phyloP scores from a whole-genome alignment of 2,888 invertebrate species.

The Leptinotarsa juncta region DNA sequence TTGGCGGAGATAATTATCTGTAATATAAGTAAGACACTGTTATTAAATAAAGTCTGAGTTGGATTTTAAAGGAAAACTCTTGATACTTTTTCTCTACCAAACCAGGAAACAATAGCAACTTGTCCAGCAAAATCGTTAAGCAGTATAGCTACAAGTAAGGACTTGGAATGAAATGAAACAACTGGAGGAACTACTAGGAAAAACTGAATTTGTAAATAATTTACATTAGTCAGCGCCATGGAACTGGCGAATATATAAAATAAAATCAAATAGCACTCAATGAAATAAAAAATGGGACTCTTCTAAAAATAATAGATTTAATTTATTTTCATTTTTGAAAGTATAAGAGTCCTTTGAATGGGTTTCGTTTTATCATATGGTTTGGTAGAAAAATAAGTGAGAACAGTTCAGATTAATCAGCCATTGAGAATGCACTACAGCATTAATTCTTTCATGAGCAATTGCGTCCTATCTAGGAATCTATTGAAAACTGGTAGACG shows the following conservation, averaged over 20 bases:
- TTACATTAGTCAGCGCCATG: slow-evolving; percentile 29
- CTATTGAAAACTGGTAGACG: slow-evolving; percentile 86
- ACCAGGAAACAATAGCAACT: neutral
- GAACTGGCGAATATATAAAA: slow-evolving; percentile 25
- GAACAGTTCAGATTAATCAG: slow-evolving; percentile 33
- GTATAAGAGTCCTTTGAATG: neutral
- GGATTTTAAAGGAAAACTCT: slow-evolving; percentile 38
- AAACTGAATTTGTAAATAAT: slow-evolving; percentile 26
- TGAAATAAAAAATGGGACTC: slow-evolving; percentile 14
- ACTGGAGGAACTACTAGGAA: neutral
- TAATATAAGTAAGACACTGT: slow-evolving; percentile 64
- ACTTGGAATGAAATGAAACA: slow-evolving; percentile 5
- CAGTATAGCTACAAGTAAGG: neutral
- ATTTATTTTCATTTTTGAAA: neutral
- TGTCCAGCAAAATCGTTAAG: neutral
- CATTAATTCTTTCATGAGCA: slow-evolving; percentile 57
- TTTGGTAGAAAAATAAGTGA: slow-evolving; percentile 17
- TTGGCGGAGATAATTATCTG: slow-evolving; percentile 59
- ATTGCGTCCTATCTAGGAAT: slow-evolving; percentile 69
- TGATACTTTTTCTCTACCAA: slow-evolving; percentile 23
- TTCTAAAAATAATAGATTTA: neutral
- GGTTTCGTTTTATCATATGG: neutral
- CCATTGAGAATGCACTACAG: slow-evolving; percentile 52
- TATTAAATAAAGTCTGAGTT: slow-evolving; percentile 61
- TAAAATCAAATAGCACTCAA: slow-evolving; percentile 26